phyloP scores from a whole-genome alignment of 2,797 vertebrate species.

The Leontocebus nigricollis region DNA sequence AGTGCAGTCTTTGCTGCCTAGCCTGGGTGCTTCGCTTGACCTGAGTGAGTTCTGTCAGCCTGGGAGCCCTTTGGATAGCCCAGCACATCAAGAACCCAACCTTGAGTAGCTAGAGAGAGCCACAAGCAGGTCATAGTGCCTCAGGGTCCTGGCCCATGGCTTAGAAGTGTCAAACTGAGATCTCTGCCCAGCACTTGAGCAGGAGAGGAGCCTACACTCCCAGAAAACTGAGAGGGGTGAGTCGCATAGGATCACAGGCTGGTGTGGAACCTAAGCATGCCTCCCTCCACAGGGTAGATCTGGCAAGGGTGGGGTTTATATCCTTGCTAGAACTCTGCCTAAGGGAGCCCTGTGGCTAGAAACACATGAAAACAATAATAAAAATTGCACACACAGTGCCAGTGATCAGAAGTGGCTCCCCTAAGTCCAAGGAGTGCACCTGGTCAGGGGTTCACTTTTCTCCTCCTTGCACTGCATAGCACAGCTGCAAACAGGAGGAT shows the following conservation, averaged over 20 bases:
- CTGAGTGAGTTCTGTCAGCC: background rate
- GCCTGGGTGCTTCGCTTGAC: background rate
- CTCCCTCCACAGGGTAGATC: background rate
- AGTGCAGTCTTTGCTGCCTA: background rate
- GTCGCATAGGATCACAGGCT: background rate
- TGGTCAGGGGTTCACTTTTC: background rate
- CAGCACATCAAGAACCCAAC: too few species aligned
- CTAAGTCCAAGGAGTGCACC: background rate
- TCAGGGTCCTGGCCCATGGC: background rate
- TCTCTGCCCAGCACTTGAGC: background rate
- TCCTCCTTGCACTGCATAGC: background rate
- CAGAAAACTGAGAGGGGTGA: background rate
- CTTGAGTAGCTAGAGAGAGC: background rate
- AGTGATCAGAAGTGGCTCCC: background rate
- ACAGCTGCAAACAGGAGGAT: background rate
- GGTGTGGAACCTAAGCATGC: background rate
- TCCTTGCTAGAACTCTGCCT: background rate
- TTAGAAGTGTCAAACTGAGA: background rate
- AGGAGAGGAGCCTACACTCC: background rate
- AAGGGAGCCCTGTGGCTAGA: background rate
- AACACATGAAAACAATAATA: background rate
- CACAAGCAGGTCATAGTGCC: background rate
- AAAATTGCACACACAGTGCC: background rate
- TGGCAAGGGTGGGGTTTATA: background rate
- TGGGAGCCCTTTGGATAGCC: too few species aligned